A percentile compares a stretch with the other conserved stretches of the same genome.
Evolutionary conservation across 2,797 vertebrate species (phyloP).

Genomic region (Eupleurogrammus muticus): DNA sequence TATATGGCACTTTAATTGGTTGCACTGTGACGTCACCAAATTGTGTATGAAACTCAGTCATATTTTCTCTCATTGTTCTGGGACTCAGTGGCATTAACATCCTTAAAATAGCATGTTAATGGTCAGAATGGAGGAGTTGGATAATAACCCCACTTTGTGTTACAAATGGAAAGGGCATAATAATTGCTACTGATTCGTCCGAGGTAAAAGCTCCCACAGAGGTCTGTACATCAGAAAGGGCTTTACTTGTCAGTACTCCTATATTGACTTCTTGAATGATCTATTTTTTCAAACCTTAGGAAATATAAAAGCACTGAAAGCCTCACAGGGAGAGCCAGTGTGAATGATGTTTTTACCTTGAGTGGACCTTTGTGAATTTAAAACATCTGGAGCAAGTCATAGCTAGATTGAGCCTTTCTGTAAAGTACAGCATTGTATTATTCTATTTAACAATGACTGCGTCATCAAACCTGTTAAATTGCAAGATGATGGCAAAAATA

Average conservation of each 20-base stretch:
- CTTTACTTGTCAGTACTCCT: slow-evolving; percentile 2
- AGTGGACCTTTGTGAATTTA: background rate
- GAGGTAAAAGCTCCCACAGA: slow-evolving; percentile 43
- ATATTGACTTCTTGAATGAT: slow-evolving; percentile 1
- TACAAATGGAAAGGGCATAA: slow-evolving; percentile 50
- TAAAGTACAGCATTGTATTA: background rate
- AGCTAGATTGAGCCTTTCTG: background rate
- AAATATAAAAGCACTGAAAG: background rate
- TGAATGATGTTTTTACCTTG: slow-evolving; percentile 15
- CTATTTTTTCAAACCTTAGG: background rate
- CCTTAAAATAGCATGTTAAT: slow-evolving; percentile 53
- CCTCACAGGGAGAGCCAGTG: no score
- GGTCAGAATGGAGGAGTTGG: slow-evolving; percentile 43
- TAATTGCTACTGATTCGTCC: slow-evolving; percentile 46
- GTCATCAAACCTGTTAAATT: background rate
- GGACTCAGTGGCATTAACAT: slow-evolving; percentile 38
- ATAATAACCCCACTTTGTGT: slow-evolving; percentile 64
- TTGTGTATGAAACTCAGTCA: slow-evolving; percentile 33
- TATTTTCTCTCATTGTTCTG: slow-evolving; percentile 32
- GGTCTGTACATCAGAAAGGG: slow-evolving; percentile 22
- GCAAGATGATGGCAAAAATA: background rate
- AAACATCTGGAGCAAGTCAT: background rate
- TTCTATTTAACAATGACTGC: background rate
- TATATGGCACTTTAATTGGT: slow-evolving; percentile 60
- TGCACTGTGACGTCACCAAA: slow-evolving; percentile 37